Percentiles rank a stretch among this genome's conserved stretches.
phyloP scores from a whole-genome alignment of 2,797 vertebrate genomes.

The Gymnothorax reevesii region DNA sequence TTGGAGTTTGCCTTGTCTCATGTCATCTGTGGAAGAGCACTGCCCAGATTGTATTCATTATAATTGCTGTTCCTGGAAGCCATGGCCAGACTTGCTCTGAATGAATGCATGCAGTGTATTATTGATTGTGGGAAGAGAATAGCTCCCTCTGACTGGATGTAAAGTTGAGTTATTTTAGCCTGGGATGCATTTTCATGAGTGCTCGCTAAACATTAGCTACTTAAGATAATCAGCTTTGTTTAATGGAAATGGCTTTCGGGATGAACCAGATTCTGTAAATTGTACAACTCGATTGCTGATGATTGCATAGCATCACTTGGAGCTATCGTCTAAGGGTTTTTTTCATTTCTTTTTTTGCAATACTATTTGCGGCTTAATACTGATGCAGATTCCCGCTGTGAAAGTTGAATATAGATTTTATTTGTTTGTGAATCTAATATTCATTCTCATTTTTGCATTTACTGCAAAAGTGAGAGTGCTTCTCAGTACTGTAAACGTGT shows the following conservation, averaged over 20 bases:
- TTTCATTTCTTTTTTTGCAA: background rate
- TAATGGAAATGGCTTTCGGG: background rate
- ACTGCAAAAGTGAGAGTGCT: too few relatives aligned
- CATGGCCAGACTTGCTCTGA: conserved; percentile 29
- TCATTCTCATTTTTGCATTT: too few relatives aligned
- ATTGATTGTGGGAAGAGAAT: conserved; percentile 19
- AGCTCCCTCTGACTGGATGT: conserved; percentile 6
- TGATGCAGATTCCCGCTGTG: background rate
- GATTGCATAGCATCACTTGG: too few relatives aligned
- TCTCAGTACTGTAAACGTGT: too few relatives aligned
- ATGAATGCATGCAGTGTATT: conserved; percentile 14
- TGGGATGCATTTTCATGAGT: background rate
- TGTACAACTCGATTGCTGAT: background rate
- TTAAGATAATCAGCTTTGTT: background rate
- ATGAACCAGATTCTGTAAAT: background rate
- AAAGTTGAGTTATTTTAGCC: background rate
- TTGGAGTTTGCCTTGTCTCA: conserved; percentile 27
- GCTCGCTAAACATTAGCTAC: background rate
- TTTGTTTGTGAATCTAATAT: too few relatives aligned
- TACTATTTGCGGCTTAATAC: background rate
- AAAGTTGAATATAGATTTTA: too few relatives aligned
- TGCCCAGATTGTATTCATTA: conserved; percentile 32
- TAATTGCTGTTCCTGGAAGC: conserved; percentile 35
- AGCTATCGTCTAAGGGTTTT: background rate
- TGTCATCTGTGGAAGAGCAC: conserved; percentile 34